Evolutionary conservation across 2,113 vertebrate genomes (phyloP), one percentile per base, ranked within the genome.

Genomic region (Capreolus pygargus): DNA sequence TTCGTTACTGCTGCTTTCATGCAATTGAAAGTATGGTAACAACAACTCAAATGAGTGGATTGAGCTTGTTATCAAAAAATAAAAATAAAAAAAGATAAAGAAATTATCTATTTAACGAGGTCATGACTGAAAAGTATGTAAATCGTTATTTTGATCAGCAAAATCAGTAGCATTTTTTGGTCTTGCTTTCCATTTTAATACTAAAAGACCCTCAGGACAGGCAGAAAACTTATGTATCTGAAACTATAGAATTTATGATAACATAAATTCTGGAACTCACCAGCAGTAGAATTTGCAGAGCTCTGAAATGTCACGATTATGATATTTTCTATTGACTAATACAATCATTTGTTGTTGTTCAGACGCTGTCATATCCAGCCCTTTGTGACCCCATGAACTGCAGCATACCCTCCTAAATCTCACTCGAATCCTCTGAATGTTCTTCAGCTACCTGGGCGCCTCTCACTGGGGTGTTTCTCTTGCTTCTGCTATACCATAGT

Each of bases 121-220:
- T 76, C 85, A 6, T 2, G 5, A 45, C 67, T 86, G 47, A 94
- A 7, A 97, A 91, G 52, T 52, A 84, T 58, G 89, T 93, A 81
- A 57, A 2, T 95, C 52, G 60, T 60, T 91, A 52, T 86, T 93
- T 67, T 54, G 39, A 89, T 91, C 89, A 58, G 4, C 50, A 96
- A 86, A 89, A 86, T 93, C 84, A 83, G 83, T 61, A 86, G 52
- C n/a, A 70, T 17, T 60, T 55, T 91, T 33, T 58, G 15, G 25
- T 95, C 74, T 95, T 52, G 10, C 19, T 47, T 94, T n/a, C n/a
- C 76, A 64, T 87, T 86, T 92, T 83, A 94, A 60, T 83, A 33
- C 60, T 30, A 64, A 33, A 39, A 25, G 70, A 61, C 82, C 33
- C 33, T 86, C 43, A 50, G 36, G 54, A 78, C 27, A n/a, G 33